These are phyloP conservation scores for Eupithecia tripunctaria DNA, from an alignment of 2,888 invertebrate genomes.

Conservation along the genomic window DNA sequence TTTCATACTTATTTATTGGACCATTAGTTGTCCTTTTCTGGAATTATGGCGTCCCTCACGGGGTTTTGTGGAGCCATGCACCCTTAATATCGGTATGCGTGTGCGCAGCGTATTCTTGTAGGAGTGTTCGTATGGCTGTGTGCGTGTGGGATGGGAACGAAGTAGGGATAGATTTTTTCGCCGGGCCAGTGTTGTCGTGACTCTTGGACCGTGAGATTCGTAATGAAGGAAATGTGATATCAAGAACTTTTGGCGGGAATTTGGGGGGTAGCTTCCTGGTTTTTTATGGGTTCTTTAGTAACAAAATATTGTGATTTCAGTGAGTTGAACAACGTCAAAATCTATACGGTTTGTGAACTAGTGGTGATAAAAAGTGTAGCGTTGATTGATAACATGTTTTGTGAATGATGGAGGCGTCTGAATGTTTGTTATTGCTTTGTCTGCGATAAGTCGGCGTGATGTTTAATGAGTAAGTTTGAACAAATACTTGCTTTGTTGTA, in stretches of 20 bases:
- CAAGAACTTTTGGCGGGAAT: slow-evolving; percentile 72
- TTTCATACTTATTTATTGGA: slow-evolving; percentile 53
- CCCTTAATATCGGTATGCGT: slow-evolving; percentile 73
- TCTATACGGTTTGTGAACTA: slow-evolving; percentile 10
- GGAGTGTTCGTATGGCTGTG: slow-evolving; percentile 53
- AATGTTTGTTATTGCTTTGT: slow-evolving; percentile 47
- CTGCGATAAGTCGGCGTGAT: slow-evolving; percentile 71
- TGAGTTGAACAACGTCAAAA: not conserved
- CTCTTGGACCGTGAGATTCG: slow-evolving; percentile 59
- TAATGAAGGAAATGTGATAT: slow-evolving; percentile 61
- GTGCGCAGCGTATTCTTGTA: slow-evolving; percentile 68
- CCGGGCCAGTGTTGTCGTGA: slow-evolving; percentile 61
- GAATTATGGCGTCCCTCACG: slow-evolving; percentile 63
- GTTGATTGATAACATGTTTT: slow-evolving; percentile 46
- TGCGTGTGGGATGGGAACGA: slow-evolving; percentile 64
- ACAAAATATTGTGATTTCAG: slow-evolving; percentile 5
- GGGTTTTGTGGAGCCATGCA: slow-evolving; percentile 71
- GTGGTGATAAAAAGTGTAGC: slow-evolving; percentile 24
- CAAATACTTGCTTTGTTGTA: not conserved
- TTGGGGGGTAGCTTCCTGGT: slow-evolving; percentile 38
- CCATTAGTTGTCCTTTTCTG: slow-evolving; percentile 60
- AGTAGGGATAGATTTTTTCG: slow-evolving; percentile 59
- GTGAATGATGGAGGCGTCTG: slow-evolving; percentile 65
- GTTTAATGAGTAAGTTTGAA: slow-evolving; percentile 71
- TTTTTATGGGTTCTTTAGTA: slow-evolving; percentile 27